Evolutionary conservation across 2,888 invertebrate genomes (phyloP), one percentile per base, ranked within the genome.

Genomic region (Cacoxenus indagator): DNA sequence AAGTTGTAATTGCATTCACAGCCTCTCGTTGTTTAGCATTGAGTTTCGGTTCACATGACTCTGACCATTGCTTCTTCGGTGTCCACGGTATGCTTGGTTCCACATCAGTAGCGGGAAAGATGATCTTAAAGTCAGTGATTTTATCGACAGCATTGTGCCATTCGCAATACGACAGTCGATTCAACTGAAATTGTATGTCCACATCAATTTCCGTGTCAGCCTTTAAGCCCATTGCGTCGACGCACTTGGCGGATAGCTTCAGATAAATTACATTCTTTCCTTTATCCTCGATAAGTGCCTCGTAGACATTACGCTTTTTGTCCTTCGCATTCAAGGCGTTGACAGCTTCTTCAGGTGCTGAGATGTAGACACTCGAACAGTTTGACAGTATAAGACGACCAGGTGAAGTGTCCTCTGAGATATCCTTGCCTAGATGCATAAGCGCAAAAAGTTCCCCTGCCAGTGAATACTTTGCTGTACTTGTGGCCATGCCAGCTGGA

Each of bases 131-230:
- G 78, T 93, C 92, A 0, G 91, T 90, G 51, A 95, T 91, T 81
- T 92, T 91, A 85, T 95, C 95, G 24, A 95, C 91, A 0, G 95
- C 94, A 84, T 92, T 91, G 83, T 95, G 95, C 94, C 95, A 95
- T 84, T 95, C 94, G 87, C 95, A 95, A 77, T 94, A 93, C 0
- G 94, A 93, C 72, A 94, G 89, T 54, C 95, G 90, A 85, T 94
- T 95, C 72, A 95, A 85, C 81, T 95, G 93, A 84, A 95, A 95
- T 84, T 95, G 95, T 67, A 95, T 92, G 84, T 94, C 92, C 70
- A 92, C 92, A 64, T 91, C 88, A 65, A 93, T 89, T 70, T 91
- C 91, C 0, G 90, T 91, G 71, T 93, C 93, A 1, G 91, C 89
- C 74, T 90, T 89, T 70, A 95, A 87, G 4, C 89, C 87, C 75